Evolutionary conservation across 2,113 vertebrate species (phyloP).

Genomic region (Daphoenositta chrysoptera): DNA sequence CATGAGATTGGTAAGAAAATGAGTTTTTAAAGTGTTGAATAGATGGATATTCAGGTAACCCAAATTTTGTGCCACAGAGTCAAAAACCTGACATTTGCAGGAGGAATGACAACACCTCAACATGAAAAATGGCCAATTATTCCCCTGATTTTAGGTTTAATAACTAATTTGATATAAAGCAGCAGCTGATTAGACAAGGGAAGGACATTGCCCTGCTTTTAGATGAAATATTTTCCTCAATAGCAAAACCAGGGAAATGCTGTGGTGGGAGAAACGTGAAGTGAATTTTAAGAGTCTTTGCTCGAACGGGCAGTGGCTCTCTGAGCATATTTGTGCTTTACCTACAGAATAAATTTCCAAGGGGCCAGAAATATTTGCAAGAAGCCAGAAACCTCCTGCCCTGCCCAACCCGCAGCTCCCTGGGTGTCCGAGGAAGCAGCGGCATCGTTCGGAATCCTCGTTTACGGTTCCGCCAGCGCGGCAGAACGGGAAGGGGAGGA

Average conservation of each 20-base stretch:
- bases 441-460: not conserved
- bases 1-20: not conserved
- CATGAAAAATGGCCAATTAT: not conserved
- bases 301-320: not conserved
- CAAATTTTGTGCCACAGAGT: not conserved
- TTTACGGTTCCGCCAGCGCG: constrained; percentile 20
- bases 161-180: not conserved
- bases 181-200: not conserved
- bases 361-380: constrained; percentile 1
- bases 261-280: not conserved
- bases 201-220: not conserved
- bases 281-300: constrained; percentile 2
- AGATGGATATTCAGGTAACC: not conserved
- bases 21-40: not conserved
- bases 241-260: not conserved
- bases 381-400: constrained; percentile 18
- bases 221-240: not conserved
- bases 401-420: not conserved
- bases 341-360: not conserved
- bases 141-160: not conserved
- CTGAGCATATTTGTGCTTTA: not conserved
- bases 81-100: not conserved
- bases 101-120: not conserved
- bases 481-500: not conserved
- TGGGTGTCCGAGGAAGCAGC: constrained; percentile 29